Conservation (phyloP, 2,797 vertebrate species). For the Squalus acanthias region DNA sequence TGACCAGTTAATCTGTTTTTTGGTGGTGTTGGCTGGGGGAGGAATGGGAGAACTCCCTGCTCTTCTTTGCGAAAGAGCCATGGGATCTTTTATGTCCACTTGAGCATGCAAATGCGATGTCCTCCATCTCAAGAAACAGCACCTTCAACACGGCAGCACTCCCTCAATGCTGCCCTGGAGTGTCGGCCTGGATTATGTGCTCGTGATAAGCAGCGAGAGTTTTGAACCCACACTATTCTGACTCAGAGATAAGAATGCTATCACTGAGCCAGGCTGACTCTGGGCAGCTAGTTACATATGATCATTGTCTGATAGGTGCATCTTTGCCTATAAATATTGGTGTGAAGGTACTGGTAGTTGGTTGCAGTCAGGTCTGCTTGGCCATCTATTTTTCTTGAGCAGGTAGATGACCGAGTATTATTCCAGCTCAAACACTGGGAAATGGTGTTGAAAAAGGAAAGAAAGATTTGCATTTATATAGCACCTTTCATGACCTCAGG, state of each 20-base stretch:
- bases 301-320: neutral
- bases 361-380: too few relatives aligned
- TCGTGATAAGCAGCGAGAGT: neutral
- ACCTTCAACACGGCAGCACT: neutral
- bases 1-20: neutral
- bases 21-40: neutral
- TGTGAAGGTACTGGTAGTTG: neutral
- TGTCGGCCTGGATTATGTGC: neutral
- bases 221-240: neutral
- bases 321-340: neutral
- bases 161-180: neutral
- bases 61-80: neutral
- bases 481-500: too few relatives aligned
- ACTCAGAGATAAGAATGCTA: neutral
- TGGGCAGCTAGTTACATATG: neutral
- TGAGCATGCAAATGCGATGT: neutral
- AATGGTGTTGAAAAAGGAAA: neutral
- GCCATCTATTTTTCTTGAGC: neutral
- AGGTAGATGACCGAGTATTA: neutral
- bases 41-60: neutral
- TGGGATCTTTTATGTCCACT: neutral
- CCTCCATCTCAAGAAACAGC: neutral
- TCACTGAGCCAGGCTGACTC: neutral
- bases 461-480: too few relatives aligned
- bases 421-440: neutral